Base-by-base conservation (phyloP, 2,888 invertebrate genomes). In the Epistrophe eligans region DNA sequence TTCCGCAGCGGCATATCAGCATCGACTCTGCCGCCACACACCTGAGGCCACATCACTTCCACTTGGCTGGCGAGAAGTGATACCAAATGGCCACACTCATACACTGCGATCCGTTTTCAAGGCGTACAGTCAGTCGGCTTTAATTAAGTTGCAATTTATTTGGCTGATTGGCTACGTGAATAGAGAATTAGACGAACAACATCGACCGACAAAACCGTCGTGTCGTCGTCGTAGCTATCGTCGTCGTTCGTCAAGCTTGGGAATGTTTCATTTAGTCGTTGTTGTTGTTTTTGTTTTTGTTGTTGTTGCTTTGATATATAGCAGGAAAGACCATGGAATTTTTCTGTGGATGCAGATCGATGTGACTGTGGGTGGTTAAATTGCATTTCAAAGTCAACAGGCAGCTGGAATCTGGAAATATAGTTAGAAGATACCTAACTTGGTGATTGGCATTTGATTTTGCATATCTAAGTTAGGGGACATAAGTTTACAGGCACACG, bases 81-180 rank as follows among this genome's bases (percentile, higher is more conserved):
- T 70, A 70, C 67, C 70, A 52, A 72, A 57, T 77, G 55, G 60
- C 55, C 35, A 38, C 43, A 43, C 52, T 38, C 13, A 32, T 4
- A n/a, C 32, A 55, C 2, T 17, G 70, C 28, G 79, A 79, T 76
- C 24, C 66, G 71, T 62, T 79, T 19, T 77, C 35, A 79, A 50
- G 32, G 48, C 70, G 57, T 57, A 58, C 48, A 38, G 55, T 32
- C 45, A 45, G 67, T 80, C 77, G 60, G 40, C 72, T 80, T 84
- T 67, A 84, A 87, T 87, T 87, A 72, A 83, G 79, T 57, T 87
- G 87, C 87, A 87, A 83, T 87, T 87, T 87, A 83, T 83, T 87
- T 83, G 87, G 76, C 76, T 79, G 82, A 79, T 87, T 79, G 87
- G 82, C 57, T 74, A 64, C 45, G 82, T 60, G 70, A 66, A 70